Evolutionary conservation across 2,797 vertebrate species (phyloP), one percentile per base, ranked within the genome.

Genomic region (Phaenicophaeus curvirostris): DNA sequence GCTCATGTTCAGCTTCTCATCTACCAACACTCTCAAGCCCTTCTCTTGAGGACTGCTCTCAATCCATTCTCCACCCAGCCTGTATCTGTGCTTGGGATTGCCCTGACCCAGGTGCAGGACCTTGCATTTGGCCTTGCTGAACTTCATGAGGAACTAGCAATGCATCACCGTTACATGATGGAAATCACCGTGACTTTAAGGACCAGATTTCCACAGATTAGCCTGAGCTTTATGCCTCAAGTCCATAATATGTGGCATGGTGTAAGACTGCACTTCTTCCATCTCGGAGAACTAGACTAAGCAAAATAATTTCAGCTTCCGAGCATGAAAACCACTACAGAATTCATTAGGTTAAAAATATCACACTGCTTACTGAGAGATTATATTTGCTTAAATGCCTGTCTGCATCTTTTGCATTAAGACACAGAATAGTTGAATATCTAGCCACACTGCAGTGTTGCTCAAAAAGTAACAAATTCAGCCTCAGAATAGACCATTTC

Each of bases 381-480:
- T 54, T 1, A 15, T 23, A 59, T 30, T 71, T 90, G 17, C 54
- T 55, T 68, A 7, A 37, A 68, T 33, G 76, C 44, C 48, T 61
- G 11, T 0, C 59, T 59, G 55, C 21, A 31, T 74, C 35, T 90
- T 76, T 61, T 78, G 50, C 73, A 75, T 31, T 41, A 44, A 65
- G 59, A 46, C 19, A 10, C 0, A 33, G 21, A 79, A 28, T 4
- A 35, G 41, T 0, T 63, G 35, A 57, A 3, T 66, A 77, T 28
- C 35, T 62, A 82, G 91, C 66, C 19, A 35, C 30, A 23, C n/a
- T 42, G 46, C 59, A 59, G 39, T 5, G 24, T 37, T 83, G 62
- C 39, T 48, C 42, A 48, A 16, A 54, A 79, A 65, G 14, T 11
- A 69, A 31, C 24, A 69, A 20, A 46, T n/a, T 61, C 61, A 33